Base-by-base conservation (phyloP, 2,113 vertebrate species). In the Anolis sagrei region DNA sequence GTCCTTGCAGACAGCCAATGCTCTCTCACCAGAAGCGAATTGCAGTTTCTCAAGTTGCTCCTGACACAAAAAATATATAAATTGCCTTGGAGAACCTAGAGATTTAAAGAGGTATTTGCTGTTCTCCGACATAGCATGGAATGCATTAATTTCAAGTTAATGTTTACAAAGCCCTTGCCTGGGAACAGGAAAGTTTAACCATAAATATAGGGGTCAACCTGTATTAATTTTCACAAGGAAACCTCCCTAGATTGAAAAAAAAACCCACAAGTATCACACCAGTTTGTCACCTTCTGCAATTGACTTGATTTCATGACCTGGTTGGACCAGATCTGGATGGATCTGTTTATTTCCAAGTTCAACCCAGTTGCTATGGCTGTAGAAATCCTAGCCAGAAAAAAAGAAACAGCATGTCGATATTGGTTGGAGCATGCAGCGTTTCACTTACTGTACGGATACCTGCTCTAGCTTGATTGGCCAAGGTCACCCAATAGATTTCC, bases 281-380 rank as follows among this genome's bases (percentile, higher is more conserved):
- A 2, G 1, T 76, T 23, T 23, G 29, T 34, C 91, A 98, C 97
- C 96, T 95, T 93, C 90, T 48, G 97, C 97, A 74, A 97, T 92
- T 79, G 93, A 95, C 76, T 90, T 23, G 39, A 97, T 94, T 6
- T 96, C 93, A 64, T 91, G 95, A 29, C 95, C 91, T 1, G 97
- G 95, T 66, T 96, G 93, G 81, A 98, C 92, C 82, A 98, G 95
- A 86, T 97, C 95, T 72, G 95, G 96, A 88, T 98, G 97, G 76
- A 97, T 92, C 16, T 89, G 88, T 39, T 13, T 91, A 83, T 95
- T 86, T 36, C 97, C 98, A 94, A 98, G 94, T 91, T 98, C 98
- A 44, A 97, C 97, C 97, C 98, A 98, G 95, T 97, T 98, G 91
- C 97, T 98, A 92, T 98, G 97, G 87, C 97, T 98, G 86, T 98